Evolutionary conservation across 2,888 invertebrate genomes (phyloP).

Genomic region (Carterocephalus palaemon): DNA sequence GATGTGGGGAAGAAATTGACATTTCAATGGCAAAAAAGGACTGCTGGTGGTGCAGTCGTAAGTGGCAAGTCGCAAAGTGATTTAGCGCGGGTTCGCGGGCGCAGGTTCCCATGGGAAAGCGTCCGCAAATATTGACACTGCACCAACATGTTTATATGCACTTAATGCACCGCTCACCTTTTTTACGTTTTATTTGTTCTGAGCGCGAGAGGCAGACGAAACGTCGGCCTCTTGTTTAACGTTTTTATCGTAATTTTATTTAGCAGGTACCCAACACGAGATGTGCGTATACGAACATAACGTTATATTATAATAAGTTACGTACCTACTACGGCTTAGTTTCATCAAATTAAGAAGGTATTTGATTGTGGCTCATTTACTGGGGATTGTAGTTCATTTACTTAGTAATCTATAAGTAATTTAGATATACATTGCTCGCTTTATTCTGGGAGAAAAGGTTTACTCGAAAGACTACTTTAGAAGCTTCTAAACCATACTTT

Average conservation of each 20-base stretch:
- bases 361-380: no score
- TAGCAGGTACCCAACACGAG: conserved; percentile 67
- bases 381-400: no score
- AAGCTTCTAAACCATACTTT: no score
- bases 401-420: no score
- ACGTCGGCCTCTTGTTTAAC: conserved; percentile 66
- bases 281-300: conserved; percentile 2
- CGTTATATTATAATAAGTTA: conserved; percentile 55
- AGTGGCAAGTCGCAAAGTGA: conserved; percentile 48
- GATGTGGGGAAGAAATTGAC: conserved; percentile 56
- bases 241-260: conserved; percentile 71
- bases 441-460: no score
- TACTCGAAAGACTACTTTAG: no score
- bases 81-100: conserved; percentile 57
- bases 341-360: no score
- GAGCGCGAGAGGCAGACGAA: conserved; percentile 68
- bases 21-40: conserved; percentile 73
- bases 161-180: conserved; percentile 77
- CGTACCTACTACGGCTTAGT: no score
- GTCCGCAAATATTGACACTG: conserved; percentile 76
- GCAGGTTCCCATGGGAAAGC: conserved; percentile 75
- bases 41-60: conserved; percentile 47
- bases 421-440: no score
- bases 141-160: conserved; percentile 77
- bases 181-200: conserved; percentile 74